phyloP scores from a whole-genome alignment of 2,113 vertebrate species.

The Daubentonia madagascariensis region DNA sequence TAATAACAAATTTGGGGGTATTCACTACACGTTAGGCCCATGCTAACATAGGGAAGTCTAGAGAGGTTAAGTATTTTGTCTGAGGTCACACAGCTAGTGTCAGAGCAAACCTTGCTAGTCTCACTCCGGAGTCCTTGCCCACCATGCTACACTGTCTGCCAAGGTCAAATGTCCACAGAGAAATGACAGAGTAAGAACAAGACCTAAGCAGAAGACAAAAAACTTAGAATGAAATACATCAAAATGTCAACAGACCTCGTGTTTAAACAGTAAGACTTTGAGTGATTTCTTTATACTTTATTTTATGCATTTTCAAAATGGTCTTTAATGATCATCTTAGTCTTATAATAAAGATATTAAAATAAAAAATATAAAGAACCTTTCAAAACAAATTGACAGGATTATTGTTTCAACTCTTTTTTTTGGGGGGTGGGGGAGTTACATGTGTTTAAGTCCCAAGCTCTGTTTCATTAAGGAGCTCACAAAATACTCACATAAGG shows the following conservation, averaged over 20 bases:
- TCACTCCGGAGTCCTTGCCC: not conserved
- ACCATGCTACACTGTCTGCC: not conserved
- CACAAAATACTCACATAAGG: not conserved
- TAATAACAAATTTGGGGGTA: not conserved
- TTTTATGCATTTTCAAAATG: not conserved
- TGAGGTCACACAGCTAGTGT: not conserved
- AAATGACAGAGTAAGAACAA: not conserved
- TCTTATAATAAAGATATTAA: not conserved
- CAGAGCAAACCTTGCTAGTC: not conserved
- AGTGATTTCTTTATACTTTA: not conserved
- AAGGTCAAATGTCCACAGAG: not conserved
- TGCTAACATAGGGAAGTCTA: not conserved
- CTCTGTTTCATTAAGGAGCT: slow-evolving; percentile 1
- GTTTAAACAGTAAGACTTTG: not conserved
- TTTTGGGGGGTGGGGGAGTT: rapidly evolving
- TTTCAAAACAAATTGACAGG: not conserved
- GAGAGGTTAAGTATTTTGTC: not conserved
- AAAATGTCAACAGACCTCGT: not conserved
- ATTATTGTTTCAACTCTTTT: not conserved
- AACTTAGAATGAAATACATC: not conserved
- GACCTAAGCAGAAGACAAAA: not conserved
- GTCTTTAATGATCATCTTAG: not conserved
- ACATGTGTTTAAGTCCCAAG: not conserved
- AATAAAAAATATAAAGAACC: not conserved
- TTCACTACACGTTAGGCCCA: not conserved